Evolutionary conservation across 2,113 vertebrate species (phyloP).

Genomic region (Quiscalus mexicanus): DNA sequence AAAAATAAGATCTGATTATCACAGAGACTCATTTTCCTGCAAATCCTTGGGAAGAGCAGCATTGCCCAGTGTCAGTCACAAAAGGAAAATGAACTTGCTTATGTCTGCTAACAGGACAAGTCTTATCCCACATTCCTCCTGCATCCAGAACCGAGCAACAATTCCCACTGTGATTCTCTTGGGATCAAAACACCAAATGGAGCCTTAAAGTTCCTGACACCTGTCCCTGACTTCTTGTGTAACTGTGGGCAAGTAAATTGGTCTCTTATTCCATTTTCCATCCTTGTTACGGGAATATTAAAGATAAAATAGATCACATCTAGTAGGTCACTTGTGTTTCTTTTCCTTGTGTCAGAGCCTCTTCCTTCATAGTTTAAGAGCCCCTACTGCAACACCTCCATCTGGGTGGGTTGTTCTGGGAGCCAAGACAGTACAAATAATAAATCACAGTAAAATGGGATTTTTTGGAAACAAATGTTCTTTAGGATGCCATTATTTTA

Average conservation of each 20-base stretch:
- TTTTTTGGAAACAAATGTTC: not conserved
- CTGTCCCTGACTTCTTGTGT: not conserved
- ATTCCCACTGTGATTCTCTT: not conserved
- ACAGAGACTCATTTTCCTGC: conserved; percentile 42
- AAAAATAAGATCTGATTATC: conserved; percentile 72
- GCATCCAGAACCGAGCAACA: not conserved
- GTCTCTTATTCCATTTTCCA: not conserved
- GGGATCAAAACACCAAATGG: not conserved
- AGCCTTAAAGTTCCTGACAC: not conserved
- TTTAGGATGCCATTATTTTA: not conserved
- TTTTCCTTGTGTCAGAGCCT: not conserved
- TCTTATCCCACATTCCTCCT: not conserved
- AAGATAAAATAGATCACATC: not conserved
- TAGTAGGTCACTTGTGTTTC: not conserved
- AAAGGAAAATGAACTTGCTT: not conserved
- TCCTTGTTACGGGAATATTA: not conserved
- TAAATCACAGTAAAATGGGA: not conserved
- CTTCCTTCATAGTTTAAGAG: not conserved
- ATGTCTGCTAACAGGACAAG: not conserved
- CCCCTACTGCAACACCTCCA: not conserved
- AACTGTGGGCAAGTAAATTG: not conserved
- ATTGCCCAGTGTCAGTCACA: not conserved
- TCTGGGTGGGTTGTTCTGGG: not conserved
- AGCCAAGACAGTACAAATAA: not conserved
- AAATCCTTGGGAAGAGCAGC: conserved; percentile 36